These are phyloP conservation scores for Ginglymostoma cirratum DNA, from an alignment of 2,113 vertebrate species.

Conservation along the genomic window DNA sequence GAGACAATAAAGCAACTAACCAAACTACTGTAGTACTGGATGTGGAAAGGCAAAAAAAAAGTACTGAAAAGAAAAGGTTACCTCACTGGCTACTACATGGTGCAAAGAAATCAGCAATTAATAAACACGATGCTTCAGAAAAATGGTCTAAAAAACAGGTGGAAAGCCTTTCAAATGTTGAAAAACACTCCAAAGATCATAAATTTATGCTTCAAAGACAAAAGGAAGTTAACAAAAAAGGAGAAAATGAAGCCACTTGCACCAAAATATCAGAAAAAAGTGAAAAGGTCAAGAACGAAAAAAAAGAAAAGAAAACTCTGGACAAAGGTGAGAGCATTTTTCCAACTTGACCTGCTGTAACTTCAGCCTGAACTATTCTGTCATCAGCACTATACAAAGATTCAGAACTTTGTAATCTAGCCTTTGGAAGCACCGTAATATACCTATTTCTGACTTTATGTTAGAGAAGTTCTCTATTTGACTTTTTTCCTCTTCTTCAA, in stretches of 20 bases:
- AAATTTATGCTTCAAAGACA: conserved; percentile 46
- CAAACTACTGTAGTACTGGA: conserved; percentile 28
- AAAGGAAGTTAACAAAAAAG: conserved; percentile 43
- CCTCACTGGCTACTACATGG: conserved; percentile 31
- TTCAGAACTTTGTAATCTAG: neutral
- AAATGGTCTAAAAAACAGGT: conserved; percentile 46
- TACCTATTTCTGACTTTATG: conserved; percentile 6
- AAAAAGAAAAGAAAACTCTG: conserved; percentile 51
- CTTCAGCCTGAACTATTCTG: conserved; percentile 1
- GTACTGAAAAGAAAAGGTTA: conserved; percentile 41
- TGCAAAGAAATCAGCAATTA: conserved; percentile 38
- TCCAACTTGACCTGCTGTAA: conserved; percentile 24
- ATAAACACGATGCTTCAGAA: neutral
- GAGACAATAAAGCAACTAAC: conserved; percentile 38
- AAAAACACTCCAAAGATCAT: conserved; percentile 41
- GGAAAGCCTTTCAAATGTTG: conserved; percentile 43
- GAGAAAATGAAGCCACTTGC: conserved; percentile 21
- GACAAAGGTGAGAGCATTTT: conserved; percentile 60
- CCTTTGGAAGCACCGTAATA: neutral
- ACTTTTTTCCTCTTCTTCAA: neutral
- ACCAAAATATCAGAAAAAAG: conserved; percentile 42
- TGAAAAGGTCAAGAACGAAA: conserved; percentile 40
- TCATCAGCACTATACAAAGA: conserved; percentile 6
- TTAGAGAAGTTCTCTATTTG: neutral
- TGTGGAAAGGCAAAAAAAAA: conserved; percentile 42